These are phyloP conservation scores for Anabacerthia variegaticeps DNA, from an alignment of 2,797 vertebrate species.

Conservation along the genomic window DNA sequence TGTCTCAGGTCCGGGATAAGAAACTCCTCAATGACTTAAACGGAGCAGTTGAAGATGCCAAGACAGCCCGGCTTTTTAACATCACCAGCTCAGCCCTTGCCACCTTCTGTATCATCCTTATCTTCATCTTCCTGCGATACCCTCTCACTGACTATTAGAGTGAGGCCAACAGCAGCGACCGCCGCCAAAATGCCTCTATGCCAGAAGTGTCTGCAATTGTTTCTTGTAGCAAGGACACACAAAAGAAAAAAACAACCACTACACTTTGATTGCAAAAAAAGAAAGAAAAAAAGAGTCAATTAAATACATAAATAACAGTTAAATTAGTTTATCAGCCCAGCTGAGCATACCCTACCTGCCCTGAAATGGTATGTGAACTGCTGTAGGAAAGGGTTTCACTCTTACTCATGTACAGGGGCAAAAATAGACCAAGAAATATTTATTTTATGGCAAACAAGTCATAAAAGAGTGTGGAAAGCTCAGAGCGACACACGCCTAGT, in stretches of 20 bases:
- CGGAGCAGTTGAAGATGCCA: conserved; percentile 82
- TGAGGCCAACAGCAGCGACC: conserved; percentile 36
- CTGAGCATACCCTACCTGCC: not conserved
- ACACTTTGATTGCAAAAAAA: conserved; percentile 16
- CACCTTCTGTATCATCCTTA: conserved; percentile 79
- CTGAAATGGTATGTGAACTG: not conserved
- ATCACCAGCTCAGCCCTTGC: conserved; percentile 83
- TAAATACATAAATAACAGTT: conserved; percentile 3
- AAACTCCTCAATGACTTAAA: conserved; percentile 83
- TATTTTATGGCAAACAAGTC: conserved; percentile 26
- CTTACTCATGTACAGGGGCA: not conserved
- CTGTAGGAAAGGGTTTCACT: conserved; percentile 25
- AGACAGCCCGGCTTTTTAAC: conserved; percentile 82
- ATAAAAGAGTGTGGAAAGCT: not conserved
- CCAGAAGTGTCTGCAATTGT: conserved; percentile 64
- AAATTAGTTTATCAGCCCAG: not conserved
- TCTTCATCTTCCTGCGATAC: conserved; percentile 82
- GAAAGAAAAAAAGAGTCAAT: not conserved
- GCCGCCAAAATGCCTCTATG: conserved; percentile 55
- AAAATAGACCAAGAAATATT: not conserved
- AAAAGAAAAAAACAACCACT: not conserved
- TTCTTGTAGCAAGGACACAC: conserved; percentile 59
- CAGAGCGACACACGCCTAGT: accelerated
- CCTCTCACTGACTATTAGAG: conserved; percentile 80
- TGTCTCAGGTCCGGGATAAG: conserved; percentile 81